Evolutionary conservation across 1,140 invertebrate species (phyloP).

Genomic region (Trichonephila clavata): DNA sequence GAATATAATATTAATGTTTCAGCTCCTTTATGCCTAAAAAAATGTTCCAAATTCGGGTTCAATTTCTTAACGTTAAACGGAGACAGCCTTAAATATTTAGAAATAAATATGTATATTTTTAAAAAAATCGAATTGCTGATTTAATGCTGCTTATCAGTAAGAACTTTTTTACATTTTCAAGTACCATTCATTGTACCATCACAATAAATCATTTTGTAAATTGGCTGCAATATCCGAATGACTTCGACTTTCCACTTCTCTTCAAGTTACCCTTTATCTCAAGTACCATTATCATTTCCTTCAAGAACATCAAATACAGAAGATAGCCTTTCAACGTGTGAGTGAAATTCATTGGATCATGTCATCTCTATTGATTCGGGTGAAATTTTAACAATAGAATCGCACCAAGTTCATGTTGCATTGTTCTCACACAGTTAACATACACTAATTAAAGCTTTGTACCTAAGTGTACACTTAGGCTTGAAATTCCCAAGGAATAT

Average conservation of each 20-base stretch:
- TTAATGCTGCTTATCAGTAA: not conserved
- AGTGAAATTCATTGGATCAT: not conserved
- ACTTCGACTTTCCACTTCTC: not conserved
- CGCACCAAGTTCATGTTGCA: not conserved
- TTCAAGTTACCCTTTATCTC: constrained; percentile 10
- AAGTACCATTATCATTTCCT: not conserved
- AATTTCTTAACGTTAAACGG: too few species aligned
- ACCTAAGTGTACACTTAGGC: too few species aligned
- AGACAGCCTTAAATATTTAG: too few species aligned
- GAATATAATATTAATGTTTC: too few species aligned
- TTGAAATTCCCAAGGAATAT: too few species aligned
- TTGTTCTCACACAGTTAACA: not conserved
- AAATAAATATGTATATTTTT: too few species aligned
- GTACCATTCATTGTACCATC: not conserved
- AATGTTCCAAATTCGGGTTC: too few species aligned
- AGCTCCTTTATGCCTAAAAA: too few species aligned
- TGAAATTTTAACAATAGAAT: not conserved
- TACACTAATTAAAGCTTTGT: not conserved
- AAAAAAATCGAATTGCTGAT: not conserved
- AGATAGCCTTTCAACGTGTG: not conserved
- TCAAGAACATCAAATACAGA: not conserved
- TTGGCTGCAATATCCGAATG: not conserved
- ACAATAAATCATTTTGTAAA: constrained; percentile 2
- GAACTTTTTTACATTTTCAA: not conserved
- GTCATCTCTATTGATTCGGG: not conserved